These are phyloP conservation scores for Phainopepla nitens DNA, from an alignment of 2,113 vertebrate species.

Conservation along the genomic window DNA sequence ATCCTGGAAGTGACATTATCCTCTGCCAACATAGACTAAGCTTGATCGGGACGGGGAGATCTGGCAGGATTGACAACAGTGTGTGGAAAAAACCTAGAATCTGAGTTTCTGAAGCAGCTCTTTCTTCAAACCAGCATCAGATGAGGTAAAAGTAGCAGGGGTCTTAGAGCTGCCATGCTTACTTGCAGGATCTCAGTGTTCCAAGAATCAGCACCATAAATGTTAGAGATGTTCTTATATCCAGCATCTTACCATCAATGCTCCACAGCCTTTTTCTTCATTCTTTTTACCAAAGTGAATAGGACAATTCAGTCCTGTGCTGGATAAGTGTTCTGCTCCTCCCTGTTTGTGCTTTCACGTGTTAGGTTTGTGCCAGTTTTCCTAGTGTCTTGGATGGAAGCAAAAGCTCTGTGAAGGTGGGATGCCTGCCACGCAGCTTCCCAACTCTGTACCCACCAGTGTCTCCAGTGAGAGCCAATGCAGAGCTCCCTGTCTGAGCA, in stretches of 20 bases:
- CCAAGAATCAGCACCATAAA: slow-evolving; percentile 42
- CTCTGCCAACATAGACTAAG: slow-evolving; percentile 50
- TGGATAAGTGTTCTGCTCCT: neutral
- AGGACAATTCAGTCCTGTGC: neutral
- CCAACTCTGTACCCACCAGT: neutral
- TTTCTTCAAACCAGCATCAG: slow-evolving; percentile 4
- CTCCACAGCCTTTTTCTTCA: neutral
- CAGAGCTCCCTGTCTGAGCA: neutral
- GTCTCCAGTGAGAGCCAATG: neutral
- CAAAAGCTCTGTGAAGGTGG: neutral
- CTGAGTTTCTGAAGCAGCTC: slow-evolving; percentile 14
- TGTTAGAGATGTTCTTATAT: slow-evolving; percentile 1
- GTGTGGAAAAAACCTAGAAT: neutral
- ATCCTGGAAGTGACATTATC: slow-evolving; percentile 57
- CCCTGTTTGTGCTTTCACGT: slow-evolving; percentile 23
- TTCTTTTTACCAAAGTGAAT: neutral
- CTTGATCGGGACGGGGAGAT: neutral
- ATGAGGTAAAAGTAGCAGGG: slow-evolving; percentile 43
- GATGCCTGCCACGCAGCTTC: neutral
- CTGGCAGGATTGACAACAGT: neutral
- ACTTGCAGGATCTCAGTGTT: neutral
- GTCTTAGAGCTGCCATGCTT: neutral
- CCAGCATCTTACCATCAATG: neutral
- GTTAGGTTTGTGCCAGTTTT: slow-evolving; percentile 18
- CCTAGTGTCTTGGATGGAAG: neutral